Percentiles rank a stretch among this genome's conserved stretches.
These are phyloP conservation scores for Apogon hyalosoma DNA, from an alignment of 2,797 vertebrate species.

Conservation along the genomic window DNA sequence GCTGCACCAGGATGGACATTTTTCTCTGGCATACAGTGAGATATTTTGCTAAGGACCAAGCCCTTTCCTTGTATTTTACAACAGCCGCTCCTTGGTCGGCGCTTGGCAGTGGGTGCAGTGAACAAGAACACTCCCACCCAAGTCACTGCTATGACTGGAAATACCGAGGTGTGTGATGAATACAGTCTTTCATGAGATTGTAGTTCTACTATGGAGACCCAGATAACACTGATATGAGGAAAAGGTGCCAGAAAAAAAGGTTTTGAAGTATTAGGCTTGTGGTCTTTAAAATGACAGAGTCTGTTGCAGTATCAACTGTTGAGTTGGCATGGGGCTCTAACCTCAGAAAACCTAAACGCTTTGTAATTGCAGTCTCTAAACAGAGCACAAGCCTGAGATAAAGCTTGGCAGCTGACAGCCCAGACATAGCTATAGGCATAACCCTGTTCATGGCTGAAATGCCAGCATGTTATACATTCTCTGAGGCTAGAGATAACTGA, in stretches of 20 bases:
- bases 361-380: conserved; percentile 34
- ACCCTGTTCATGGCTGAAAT: conserved; percentile 6
- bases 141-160: conserved; percentile 64
- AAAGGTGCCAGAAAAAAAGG: no score
- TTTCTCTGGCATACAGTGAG: conserved; percentile 78
- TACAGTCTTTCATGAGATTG: conserved; percentile 31
- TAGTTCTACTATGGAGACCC: conserved; percentile 20
- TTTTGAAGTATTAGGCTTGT: conserved; percentile 1
- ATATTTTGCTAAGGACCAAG: conserved; percentile 90
- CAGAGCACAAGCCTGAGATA: conserved; percentile 7
- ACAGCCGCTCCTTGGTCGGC: conserved; percentile 69
- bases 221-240: neutral
- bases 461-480: conserved; percentile 44
- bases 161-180: conserved; percentile 48
- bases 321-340: conserved; percentile 27
- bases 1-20: conserved; percentile 58
- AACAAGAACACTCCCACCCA: conserved; percentile 63
- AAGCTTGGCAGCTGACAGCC: conserved; percentile 8
- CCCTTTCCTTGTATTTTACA: conserved; percentile 94
- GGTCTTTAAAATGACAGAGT: conserved; percentile 5
- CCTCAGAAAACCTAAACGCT: conserved; percentile 11
- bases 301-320: conserved; percentile 5
- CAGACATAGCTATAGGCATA: neutral
- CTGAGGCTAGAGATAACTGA: neutral
- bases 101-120: conserved; percentile 62